Percentiles rank a stretch among this genome's conserved stretches.
These are phyloP conservation scores for Temnothorax rugatulus DNA, from an alignment of 2,888 invertebrate genomes.

Conservation along the genomic window DNA sequence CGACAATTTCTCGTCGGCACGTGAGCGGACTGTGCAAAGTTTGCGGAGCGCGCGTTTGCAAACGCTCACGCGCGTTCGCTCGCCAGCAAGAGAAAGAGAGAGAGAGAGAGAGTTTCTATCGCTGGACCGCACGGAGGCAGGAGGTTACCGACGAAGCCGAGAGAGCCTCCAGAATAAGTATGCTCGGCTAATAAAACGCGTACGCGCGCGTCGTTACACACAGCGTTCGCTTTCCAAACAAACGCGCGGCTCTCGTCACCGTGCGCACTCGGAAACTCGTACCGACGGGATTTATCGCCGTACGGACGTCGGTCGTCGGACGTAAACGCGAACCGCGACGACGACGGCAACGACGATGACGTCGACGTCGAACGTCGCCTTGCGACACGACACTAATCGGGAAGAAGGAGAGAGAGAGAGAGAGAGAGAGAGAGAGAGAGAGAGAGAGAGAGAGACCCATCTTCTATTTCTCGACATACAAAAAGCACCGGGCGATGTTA, in stretches of 20 bases:
- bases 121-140: slow-evolving; percentile 71
- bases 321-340: slow-evolving; percentile 57
- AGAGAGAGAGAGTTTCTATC: slow-evolving; percentile 14
- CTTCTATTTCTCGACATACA: background rate
- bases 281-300: slow-evolving; percentile 51
- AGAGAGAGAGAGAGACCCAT: background rate
- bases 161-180: slow-evolving; percentile 73
- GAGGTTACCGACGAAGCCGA: slow-evolving; percentile 65
- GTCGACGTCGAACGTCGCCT: background rate
- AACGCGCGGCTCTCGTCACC: slow-evolving; percentile 27
- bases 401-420: background rate
- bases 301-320: background rate
- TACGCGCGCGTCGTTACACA: slow-evolving; percentile 68
- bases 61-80: slow-evolving; percentile 44
- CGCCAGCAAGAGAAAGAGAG: background rate
- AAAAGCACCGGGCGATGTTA: slow-evolving; percentile 8
- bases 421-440: background rate
- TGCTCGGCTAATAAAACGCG: slow-evolving; percentile 73
- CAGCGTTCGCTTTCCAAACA: slow-evolving; percentile 71
- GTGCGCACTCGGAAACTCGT: slow-evolving; percentile 49
- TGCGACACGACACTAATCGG: background rate
- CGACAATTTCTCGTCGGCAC: slow-evolving; percentile 82
- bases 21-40: slow-evolving; percentile 83
- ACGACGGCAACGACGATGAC: slow-evolving; percentile 19
- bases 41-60: slow-evolving; percentile 68